phyloP scores from a whole-genome alignment of 1,140 invertebrate genomes.

The Neoseiulus cucumeris region DNA sequence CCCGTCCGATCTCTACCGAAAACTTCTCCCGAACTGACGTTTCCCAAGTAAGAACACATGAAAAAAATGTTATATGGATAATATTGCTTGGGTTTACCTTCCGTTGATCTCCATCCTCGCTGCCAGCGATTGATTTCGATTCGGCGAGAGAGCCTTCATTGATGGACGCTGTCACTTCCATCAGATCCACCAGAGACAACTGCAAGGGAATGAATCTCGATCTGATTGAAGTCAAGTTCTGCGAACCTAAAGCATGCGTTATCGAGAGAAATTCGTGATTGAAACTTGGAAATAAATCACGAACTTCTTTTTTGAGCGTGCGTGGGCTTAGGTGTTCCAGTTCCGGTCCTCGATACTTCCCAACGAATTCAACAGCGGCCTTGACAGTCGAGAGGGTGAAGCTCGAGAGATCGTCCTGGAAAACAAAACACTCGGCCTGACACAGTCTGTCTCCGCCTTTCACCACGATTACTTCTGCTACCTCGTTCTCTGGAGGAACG shows the following conservation, averaged over 20 bases:
- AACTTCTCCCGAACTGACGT: too few species aligned
- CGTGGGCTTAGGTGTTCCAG: not conserved
- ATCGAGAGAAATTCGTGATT: too few species aligned
- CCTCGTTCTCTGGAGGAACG: not conserved
- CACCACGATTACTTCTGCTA: not conserved
- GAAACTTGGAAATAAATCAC: too few species aligned
- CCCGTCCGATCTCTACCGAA: too few species aligned
- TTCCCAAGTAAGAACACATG: too few species aligned
- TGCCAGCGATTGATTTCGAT: too few species aligned
- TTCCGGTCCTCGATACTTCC: not conserved
- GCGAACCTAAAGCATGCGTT: too few species aligned
- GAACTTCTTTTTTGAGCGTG: not conserved
- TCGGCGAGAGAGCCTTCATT: not conserved
- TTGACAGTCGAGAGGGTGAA: slow-evolving; percentile 1
- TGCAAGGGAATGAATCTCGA: too few species aligned
- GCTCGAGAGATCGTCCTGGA: slow-evolving; percentile 3
- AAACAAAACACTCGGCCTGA: not conserved
- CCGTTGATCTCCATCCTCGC: too few species aligned
- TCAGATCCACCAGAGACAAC: not conserved
- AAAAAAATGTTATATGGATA: too few species aligned
- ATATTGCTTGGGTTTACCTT: too few species aligned
- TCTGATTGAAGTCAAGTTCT: too few species aligned
- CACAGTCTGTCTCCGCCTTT: not conserved
- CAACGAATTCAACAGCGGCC: not conserved
- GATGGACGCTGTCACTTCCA: slow-evolving; percentile 4